Percentiles rank a stretch among this genome's conserved stretches.
phyloP scores from a whole-genome alignment of 2,113 vertebrate species.

The Elephas maximus region DNA sequence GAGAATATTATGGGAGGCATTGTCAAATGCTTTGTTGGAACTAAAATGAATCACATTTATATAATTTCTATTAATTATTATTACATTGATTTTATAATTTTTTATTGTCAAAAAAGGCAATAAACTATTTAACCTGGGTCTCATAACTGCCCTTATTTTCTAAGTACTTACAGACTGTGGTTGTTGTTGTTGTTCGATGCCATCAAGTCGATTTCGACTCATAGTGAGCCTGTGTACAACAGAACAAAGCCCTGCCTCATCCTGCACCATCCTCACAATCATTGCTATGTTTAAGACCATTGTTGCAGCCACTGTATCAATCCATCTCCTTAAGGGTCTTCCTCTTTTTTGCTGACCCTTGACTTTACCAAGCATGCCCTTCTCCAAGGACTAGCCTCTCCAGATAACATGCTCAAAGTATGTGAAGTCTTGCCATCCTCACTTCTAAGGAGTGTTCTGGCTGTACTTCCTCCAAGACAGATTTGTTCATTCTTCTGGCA shows the following conservation, averaged over 20 bases:
- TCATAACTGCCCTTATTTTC: conserved; percentile 3
- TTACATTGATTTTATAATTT: not conserved
- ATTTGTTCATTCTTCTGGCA: not conserved
- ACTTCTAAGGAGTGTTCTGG: too few relatives aligned
- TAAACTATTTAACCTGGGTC: not conserved
- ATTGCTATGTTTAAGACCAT: not conserved
- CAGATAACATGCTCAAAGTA: not conserved
- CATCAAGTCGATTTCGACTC: not conserved
- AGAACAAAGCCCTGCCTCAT: not conserved
- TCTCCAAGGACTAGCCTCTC: not conserved
- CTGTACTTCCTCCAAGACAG: not conserved
- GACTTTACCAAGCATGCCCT: not conserved
- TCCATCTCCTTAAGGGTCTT: not conserved
- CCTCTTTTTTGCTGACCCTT: not conserved
- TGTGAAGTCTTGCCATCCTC: not conserved
- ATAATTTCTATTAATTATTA: not conserved
- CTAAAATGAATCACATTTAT: not conserved
- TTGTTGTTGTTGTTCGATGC: not conserved
- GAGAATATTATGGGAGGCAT: not conserved
- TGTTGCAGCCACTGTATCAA: not conserved
- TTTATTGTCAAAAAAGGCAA: not conserved
- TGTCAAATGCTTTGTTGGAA: not conserved
- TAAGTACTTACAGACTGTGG: not conserved
- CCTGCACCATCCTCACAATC: not conserved
- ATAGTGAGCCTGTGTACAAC: not conserved